Percentiles rank a stretch among this genome's conserved stretches.
These are phyloP conservation scores for Phalacrocorax pelagicus DNA, from an alignment of 2,113 vertebrate genomes.

Conservation along the genomic window DNA sequence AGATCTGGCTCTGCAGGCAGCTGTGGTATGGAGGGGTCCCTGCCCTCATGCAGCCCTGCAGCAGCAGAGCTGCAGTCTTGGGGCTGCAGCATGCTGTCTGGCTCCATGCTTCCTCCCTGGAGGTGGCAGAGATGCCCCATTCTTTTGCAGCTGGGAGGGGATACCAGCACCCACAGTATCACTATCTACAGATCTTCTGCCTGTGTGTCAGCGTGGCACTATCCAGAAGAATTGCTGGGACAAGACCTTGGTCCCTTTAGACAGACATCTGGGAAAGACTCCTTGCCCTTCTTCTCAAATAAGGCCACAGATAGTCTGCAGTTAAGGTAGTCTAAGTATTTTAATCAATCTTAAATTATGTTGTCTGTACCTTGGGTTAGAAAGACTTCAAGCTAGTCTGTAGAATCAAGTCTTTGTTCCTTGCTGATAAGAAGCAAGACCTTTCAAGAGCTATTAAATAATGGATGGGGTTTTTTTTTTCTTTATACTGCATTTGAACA, in stretches of 20 bases:
- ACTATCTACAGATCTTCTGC: neutral
- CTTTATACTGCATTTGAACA: neutral
- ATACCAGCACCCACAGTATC: neutral
- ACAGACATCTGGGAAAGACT: neutral
- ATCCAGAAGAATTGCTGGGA: neutral
- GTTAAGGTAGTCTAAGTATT: neutral
- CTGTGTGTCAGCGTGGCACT: neutral
- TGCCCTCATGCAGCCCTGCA: neutral
- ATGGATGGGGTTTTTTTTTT: neutral
- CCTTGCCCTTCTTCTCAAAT: neutral
- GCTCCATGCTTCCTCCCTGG: neutral
- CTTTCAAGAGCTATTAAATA: neutral
- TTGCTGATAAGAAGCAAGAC: neutral
- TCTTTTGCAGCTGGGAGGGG: neutral
- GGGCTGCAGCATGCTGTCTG: neutral
- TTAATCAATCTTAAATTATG: neutral
- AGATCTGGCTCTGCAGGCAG: neutral
- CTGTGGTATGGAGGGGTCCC: rapidly evolving
- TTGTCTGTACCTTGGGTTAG: neutral
- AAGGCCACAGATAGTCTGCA: neutral
- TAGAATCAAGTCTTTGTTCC: neutral
- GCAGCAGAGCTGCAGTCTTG: rapidly evolving
- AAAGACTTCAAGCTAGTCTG: neutral
- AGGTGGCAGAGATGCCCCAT: neutral
- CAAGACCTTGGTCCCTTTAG: neutral